Base-by-base conservation (phyloP, 2,888 invertebrate genomes). In the Tachina grossa region DNA sequence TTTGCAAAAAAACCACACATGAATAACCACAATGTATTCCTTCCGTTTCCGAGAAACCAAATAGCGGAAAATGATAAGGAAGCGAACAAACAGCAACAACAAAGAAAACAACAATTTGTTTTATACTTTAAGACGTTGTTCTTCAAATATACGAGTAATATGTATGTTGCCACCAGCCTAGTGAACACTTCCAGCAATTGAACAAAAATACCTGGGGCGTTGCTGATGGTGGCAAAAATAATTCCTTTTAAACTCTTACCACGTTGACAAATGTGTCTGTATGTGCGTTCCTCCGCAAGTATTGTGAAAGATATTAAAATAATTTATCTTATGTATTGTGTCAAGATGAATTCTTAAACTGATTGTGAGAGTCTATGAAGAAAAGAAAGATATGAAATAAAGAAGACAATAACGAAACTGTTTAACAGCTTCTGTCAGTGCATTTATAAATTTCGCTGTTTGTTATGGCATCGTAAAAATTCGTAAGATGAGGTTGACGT, bases 361-460 rank as follows among this genome's bases (percentile, higher is more conserved):
- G 82, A 85, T 85, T 82, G 75, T 47, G 75, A 85, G 85, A 85
- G 85, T 61, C 85, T 65, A 49, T 63, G 43, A 72, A 41, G 53
- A 49, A 68, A 39, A 57, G 22, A 51, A 47, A 9, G 47, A 43
- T 10, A 8, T 16, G 14, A 78, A 53, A 63, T 57, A 57, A 65
- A 72, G 65, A 10, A 76, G 76, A 72, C 72, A 83, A 74, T 55
- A 79, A 49, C 68, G 49, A 84, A 69, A 75, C 83, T 71, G 81
- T 82, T 74, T 78, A 82, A 85, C 79, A 85, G 85, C 82, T 85
- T 79, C 85, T 85, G 85, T 83, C 83, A 85, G 85, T 83, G 85
- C 75, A 79, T 85, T 79, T 83, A 76, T 79, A 85, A 85, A 85
- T 85, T 79, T 76, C 71, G 63, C 78, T 79, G 19, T 79, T 69